Evolutionary conservation across 2,888 invertebrate species (phyloP), one percentile per base, ranked within the genome.

Genomic region (Harmothoe impar): DNA sequence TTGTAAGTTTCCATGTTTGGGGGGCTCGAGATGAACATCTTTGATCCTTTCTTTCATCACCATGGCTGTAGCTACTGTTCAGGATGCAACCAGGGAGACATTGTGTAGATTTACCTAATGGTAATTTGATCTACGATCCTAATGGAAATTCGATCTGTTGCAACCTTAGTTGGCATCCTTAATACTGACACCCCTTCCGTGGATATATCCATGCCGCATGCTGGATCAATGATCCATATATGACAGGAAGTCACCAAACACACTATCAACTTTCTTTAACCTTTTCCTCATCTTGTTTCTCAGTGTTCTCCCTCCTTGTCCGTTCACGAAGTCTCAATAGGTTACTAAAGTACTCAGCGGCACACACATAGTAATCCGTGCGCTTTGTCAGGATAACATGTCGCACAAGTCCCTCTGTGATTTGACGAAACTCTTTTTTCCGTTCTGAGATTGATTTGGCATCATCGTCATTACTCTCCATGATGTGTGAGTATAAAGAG

Each of bases 341-440:
- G 10, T 86, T 5, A 10, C 33, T 29, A 10, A 86, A 86, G 54
- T 86, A 86, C 33, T 86, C 86, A 12, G 86, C 86, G 1, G 86
- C 86, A 25, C 86, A 86, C 7, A 29, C 54, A 29, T 86, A 86
- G 33, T 86, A 86, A 25, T 86, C 86, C 7, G 86, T 86, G 25
- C 86, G 86, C 52, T 54, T 86, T 17, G 86, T 86, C 52, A 52
- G 1, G 20, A 86, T 52, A 15, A 86, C 52, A 56, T 86, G 86
- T 17, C 52, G 51, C 7, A 86, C 86, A 20, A 86, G 56, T 12
- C 86, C 86, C 56, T 86, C 86, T 20, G 56, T 54, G 29, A 86
- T 17, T 54, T 54, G 56, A 15, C 33, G 25, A 25, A 86, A 86
- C 86, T 86, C 86, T 25, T 25, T 0, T 54, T 25, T 52, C 15